phyloP scores from a whole-genome alignment of 2,113 vertebrate species.

The Pelecanoides urinatrix region DNA sequence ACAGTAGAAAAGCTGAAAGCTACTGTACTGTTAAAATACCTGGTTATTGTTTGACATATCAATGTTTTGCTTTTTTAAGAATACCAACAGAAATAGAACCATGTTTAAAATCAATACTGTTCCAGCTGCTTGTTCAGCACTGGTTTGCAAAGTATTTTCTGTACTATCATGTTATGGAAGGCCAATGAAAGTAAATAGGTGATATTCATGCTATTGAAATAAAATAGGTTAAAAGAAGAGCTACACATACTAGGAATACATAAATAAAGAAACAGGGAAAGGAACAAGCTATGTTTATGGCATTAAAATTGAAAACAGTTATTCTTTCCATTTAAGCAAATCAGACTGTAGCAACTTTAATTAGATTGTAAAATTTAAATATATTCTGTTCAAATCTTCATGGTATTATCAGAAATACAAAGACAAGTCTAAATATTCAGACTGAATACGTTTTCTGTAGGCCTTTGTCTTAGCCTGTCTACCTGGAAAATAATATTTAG shows the following conservation, averaged over 20 bases:
- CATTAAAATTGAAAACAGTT: not conserved
- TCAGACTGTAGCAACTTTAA: slow-evolving; percentile 22
- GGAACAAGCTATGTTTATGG: not conserved
- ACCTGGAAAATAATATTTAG: slow-evolving; percentile 74
- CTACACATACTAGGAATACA: not conserved
- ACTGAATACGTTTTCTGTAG: slow-evolving; percentile 46
- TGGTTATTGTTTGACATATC: not conserved
- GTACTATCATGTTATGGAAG: slow-evolving; percentile 27
- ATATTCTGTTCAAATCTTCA: not conserved
- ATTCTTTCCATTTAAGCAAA: slow-evolving; percentile 36
- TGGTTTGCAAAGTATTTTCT: slow-evolving; percentile 22
- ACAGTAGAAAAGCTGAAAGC: not conserved
- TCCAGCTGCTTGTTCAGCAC: slow-evolving; percentile 67
- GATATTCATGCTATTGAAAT: slow-evolving; percentile 29
- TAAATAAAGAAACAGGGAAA: not conserved
- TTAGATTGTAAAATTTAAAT: slow-evolving; percentile 46
- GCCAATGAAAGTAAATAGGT: slow-evolving; percentile 38
- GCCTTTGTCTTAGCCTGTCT: slow-evolving; percentile 78
- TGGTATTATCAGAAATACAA: slow-evolving; percentile 9
- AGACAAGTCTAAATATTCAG: slow-evolving; percentile 38
- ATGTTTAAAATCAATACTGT: slow-evolving; percentile 45
- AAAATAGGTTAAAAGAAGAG: slow-evolving; percentile 38
- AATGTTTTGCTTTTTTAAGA: slow-evolving; percentile 9
- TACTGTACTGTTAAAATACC: not conserved
- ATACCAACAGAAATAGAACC: slow-evolving; percentile 15